These are phyloP conservation scores for Aspiorhynchus laticeps DNA, from an alignment of 2,113 vertebrate species.

Conservation along the genomic window DNA sequence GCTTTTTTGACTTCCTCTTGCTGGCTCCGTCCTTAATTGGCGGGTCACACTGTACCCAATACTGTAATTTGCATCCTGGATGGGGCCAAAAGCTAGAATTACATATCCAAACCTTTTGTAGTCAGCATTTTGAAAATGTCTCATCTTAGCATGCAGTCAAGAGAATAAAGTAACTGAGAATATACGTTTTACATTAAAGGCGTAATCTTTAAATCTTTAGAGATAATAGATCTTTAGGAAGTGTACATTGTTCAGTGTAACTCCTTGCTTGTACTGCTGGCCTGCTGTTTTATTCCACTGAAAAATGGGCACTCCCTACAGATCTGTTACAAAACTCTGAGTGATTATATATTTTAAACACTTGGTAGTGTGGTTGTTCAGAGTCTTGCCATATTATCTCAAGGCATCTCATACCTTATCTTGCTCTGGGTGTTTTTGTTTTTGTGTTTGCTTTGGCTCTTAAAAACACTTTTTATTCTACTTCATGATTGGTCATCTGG, in stretches of 20 bases:
- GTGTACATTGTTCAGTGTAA: background rate
- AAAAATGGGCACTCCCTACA: background rate
- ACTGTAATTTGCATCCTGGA: background rate
- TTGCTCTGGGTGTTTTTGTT: background rate
- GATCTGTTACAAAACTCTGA: background rate
- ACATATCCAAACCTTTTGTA: background rate
- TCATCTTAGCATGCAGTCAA: background rate
- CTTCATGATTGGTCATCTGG: conserved; percentile 1
- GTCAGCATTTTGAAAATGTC: background rate
- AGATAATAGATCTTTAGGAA: background rate
- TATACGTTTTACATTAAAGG: background rate
- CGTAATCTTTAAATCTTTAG: background rate
- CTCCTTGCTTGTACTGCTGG: background rate
- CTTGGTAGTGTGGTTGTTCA: background rate
- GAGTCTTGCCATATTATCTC: background rate
- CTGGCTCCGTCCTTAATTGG: background rate
- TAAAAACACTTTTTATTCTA: conserved; percentile 14
- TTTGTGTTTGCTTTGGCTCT: conserved; percentile 20
- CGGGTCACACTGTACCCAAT: background rate
- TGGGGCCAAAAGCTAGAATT: background rate
- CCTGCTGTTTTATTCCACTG: background rate
- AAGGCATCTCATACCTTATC: background rate
- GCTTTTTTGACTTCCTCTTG: background rate
- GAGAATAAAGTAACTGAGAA: background rate
- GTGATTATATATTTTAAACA: background rate